phyloP scores from a whole-genome alignment of 2,113 vertebrate species.

The Nyctibius bracteatus region DNA sequence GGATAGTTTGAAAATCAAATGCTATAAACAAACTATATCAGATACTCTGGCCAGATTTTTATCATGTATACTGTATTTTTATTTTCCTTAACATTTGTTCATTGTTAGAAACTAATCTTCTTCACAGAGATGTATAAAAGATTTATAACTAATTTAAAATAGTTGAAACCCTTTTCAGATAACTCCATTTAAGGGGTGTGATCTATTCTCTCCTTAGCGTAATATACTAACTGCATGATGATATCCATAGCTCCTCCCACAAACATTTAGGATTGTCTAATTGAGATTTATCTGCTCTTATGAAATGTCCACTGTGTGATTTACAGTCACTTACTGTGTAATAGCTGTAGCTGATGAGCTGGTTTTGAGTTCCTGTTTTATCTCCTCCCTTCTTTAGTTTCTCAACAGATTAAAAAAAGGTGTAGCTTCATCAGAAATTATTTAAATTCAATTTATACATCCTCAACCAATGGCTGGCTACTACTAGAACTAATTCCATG shows the following conservation, averaged over 20 bases:
- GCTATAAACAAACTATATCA: not conserved
- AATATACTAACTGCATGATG: not conserved
- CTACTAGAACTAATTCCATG: not conserved
- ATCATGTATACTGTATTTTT: not conserved
- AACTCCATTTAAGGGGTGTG: not conserved
- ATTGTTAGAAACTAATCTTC: not conserved
- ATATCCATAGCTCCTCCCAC: not conserved
- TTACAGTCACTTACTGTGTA: not conserved
- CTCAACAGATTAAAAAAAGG: not conserved
- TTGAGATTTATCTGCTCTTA: constrained; percentile 21
- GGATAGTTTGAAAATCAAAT: not conserved
- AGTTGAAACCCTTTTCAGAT: not conserved
- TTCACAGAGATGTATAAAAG: not conserved
- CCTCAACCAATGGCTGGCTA: not conserved
- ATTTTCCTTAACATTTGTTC: not conserved
- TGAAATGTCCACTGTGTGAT: not conserved
- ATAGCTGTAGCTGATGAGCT: constrained; percentile 15
- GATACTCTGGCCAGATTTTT: not conserved
- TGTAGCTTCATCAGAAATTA: not conserved
- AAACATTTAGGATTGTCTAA: not conserved
- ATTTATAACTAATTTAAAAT: not conserved
- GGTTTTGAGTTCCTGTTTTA: constrained; percentile 41
- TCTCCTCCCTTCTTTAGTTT: constrained; percentile 4
- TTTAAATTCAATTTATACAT: not conserved
- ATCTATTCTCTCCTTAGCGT: not conserved